phyloP scores from a whole-genome alignment of 2,113 vertebrate species.

The Otis tarda region DNA sequence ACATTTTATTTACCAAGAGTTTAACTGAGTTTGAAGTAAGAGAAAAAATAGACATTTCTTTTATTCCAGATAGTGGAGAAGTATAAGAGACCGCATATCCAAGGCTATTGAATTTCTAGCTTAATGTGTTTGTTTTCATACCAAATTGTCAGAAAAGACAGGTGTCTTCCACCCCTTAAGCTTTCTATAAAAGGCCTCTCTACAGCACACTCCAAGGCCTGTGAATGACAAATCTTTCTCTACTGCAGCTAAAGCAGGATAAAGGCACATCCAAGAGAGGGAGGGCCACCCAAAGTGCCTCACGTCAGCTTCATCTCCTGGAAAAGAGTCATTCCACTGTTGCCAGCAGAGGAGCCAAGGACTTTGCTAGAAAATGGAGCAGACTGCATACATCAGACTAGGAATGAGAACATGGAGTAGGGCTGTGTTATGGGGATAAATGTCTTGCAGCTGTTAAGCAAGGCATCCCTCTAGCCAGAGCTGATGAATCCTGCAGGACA shows the following conservation, averaged over 20 bases:
- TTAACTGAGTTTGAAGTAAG: constrained; percentile 11
- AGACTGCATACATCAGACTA: background rate
- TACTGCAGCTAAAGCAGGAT: background rate
- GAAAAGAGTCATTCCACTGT: background rate
- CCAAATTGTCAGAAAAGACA: background rate
- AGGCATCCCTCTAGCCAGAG: background rate
- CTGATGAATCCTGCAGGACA: constrained; percentile 30
- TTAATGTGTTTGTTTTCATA: background rate
- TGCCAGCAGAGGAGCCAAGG: constrained; percentile 12
- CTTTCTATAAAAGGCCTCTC: background rate
- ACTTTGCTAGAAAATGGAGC: constrained; percentile 22
- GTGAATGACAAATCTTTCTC: constrained; percentile 2
- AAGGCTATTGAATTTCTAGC: background rate
- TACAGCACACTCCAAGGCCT: background rate
- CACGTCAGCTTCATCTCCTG: background rate
- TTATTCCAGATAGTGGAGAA: background rate
- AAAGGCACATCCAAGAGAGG: background rate
- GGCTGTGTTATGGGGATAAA: constrained; percentile 14
- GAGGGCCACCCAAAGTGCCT: background rate
- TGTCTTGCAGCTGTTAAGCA: constrained; percentile 54
- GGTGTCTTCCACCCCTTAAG: background rate
- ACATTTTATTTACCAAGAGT: background rate
- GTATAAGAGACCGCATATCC: background rate
- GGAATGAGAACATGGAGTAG: background rate
- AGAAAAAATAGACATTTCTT: background rate